Percentiles rank a stretch among this genome's conserved stretches.
These are phyloP conservation scores for Diarsia dahlii DNA, from an alignment of 2,888 invertebrate species.

Conservation along the genomic window DNA sequence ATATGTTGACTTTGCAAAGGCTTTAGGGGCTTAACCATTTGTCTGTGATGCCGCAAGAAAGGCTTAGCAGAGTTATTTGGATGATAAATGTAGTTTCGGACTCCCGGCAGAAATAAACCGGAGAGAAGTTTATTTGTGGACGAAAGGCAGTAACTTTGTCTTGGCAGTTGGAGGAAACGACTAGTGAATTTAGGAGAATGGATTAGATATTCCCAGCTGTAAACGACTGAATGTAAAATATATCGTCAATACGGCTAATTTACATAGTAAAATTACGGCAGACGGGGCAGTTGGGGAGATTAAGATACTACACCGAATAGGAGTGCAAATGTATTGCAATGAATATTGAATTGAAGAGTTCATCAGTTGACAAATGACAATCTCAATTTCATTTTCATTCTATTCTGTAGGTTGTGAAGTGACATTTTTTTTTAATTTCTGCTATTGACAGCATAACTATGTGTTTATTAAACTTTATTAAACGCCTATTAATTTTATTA, in stretches of 20 bases:
- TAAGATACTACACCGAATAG: not conserved
- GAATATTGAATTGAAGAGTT: not conserved
- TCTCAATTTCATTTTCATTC: too few species aligned
- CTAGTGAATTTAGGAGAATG: not conserved
- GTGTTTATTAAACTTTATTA: too few species aligned
- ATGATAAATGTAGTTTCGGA: conserved; percentile 45
- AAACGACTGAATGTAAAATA: too few species aligned
- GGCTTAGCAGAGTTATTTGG: conserved; percentile 40
- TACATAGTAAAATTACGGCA: not conserved
- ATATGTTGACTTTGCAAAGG: conserved; percentile 37
- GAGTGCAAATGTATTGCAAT: not conserved
- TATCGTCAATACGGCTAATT: not conserved
- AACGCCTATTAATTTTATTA: too few species aligned
- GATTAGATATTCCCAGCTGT: not conserved
- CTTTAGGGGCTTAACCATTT: conserved; percentile 34
- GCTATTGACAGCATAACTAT: too few species aligned
- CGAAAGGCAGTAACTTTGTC: not conserved
- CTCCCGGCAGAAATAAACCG: conserved; percentile 4
- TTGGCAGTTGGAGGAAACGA: not conserved
- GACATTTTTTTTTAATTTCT: too few species aligned
- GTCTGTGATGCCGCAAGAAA: conserved; percentile 36
- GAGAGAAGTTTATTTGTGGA: not conserved
- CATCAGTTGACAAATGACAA: too few species aligned
- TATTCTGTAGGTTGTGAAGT: too few species aligned
- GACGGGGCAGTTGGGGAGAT: too few species aligned